Evolutionary conservation across 2,797 vertebrate species (phyloP).

Genomic region (Podarcis lilfordi): DNA sequence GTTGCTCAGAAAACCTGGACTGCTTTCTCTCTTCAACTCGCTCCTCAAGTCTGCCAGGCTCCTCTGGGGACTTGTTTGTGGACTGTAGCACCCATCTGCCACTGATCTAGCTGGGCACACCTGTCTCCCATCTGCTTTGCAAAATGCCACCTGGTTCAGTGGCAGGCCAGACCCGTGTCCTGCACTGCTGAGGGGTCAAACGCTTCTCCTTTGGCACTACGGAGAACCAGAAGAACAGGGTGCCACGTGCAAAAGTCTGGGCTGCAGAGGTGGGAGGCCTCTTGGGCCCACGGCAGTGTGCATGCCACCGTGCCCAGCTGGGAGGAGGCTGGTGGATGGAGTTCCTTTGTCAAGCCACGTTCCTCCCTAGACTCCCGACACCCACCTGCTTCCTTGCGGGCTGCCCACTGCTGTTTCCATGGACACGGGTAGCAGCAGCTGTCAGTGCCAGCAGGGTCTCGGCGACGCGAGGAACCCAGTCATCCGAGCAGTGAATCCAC

Average conservation of each 20-base stretch:
- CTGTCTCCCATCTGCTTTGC: not conserved
- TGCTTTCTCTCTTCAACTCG: not conserved
- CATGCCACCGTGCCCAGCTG: not conserved
- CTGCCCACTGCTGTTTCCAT: slow-evolving; percentile 29
- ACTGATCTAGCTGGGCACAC: too few relatives aligned
- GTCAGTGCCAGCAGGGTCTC: slow-evolving; percentile 12
- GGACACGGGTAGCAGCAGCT: slow-evolving; percentile 30
- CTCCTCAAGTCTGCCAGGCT: not conserved
- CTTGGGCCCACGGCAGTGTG: not conserved
- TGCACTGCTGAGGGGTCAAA: not conserved
- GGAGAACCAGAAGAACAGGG: not conserved
- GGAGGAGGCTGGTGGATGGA: not conserved
- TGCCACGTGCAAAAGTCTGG: not conserved
- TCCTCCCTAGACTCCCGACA: not conserved
- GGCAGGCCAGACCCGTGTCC: not conserved
- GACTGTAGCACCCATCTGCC: not conserved
- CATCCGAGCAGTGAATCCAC: not conserved
- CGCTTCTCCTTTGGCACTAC: not conserved
- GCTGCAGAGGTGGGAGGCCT: not conserved
- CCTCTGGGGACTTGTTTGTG: not conserved
- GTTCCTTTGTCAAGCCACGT: slow-evolving; percentile 13
- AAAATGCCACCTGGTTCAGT: not conserved
- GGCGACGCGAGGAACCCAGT: not conserved
- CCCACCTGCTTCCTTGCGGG: not conserved
- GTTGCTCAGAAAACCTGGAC: not conserved